Percentiles rank a stretch among this genome's conserved stretches.
Evolutionary conservation across 2,888 invertebrate genomes (phyloP).

Genomic region (Tanytarsus gracilentus): DNA sequence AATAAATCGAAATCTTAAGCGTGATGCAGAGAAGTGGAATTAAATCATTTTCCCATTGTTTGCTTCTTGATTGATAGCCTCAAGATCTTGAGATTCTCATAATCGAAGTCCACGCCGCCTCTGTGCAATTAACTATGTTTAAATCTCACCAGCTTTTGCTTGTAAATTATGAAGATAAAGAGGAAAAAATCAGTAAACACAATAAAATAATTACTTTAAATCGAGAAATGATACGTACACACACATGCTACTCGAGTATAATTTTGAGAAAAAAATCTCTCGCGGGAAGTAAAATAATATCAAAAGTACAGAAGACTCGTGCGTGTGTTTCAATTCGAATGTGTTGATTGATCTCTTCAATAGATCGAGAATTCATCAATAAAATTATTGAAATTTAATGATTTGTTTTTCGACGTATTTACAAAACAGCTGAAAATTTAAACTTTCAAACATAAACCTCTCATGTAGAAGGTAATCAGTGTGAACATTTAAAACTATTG

Average conservation of each 20-base stretch:
- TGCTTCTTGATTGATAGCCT: constrained; percentile 3
- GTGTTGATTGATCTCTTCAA: constrained; percentile 29
- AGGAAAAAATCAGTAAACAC: constrained; percentile 5
- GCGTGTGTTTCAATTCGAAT: constrained; percentile 19
- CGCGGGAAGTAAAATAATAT: constrained; percentile 21
- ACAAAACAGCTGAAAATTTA: constrained; percentile 8
- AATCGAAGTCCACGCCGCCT: neutral
- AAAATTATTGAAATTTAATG: constrained; percentile 24
- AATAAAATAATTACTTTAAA: constrained; percentile 28
- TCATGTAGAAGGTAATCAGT: neutral
- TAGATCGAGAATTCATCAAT: constrained; percentile 24
- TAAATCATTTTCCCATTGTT: neutral
- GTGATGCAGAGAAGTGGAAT: neutral
- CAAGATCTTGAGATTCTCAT: neutral
- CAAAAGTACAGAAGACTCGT: constrained; percentile 14
- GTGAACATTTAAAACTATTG: neutral
- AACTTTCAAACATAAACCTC: constrained; percentile 3
- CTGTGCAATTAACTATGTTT: constrained; percentile 4
- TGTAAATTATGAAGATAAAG: neutral
- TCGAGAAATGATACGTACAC: constrained; percentile 19
- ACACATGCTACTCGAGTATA: neutral
- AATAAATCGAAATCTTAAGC: neutral
- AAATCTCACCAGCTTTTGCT: neutral
- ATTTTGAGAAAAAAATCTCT: neutral
- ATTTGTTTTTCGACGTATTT: constrained; percentile 20